Base-by-base conservation (phyloP, 2,888 invertebrate species). In the Microchrysa polita region DNA sequence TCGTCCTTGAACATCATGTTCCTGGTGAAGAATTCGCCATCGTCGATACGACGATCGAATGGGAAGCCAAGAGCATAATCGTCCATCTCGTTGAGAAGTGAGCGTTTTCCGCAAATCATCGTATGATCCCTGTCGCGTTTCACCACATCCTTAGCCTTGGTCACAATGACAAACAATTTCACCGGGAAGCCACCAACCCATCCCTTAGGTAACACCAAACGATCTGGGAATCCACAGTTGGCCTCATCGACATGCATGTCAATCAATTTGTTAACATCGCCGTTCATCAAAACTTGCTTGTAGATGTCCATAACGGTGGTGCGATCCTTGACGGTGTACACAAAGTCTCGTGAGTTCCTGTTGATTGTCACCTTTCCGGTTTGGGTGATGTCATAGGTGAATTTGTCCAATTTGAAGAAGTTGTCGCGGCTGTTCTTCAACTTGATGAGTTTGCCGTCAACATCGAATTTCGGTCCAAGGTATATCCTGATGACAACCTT, bases 391-490 rank as follows among this genome's bases (percentile, higher is more conserved):
- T 80, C 71, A 12, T 63, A 44, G 1, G 87, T 77, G 86, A 90
- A 89, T 57, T 86, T 83, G 80, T 89, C 89, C 9, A 91, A 80
- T 81, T 90, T 88, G 18, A 90, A 87, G 79, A 90, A 90, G 82
- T 88, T 87, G 9, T 87, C 78, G 40, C 90, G 87, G 83, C 88
- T 88, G 0, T 79, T 79, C 78, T 88, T 87, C 77, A 90, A 85
- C 78, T 88, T 87, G 1, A 71, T 59, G 1, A 55, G 7, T 34
- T 87, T 80, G 23, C 86, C 86, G 76, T 79, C 78, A 77, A 87
- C 85, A 79, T 91, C 89, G 80, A 88, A 90, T 82, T 91, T 92
- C 9, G 92, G 92, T 76, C 90, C 92, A 48, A 92, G 79, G 87
- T 90, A 93, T 23, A 91, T 83, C 78, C 89, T 89, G 72, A 92